Evolutionary conservation across 2,113 vertebrate species (phyloP), one percentile per base, ranked within the genome.

Genomic region (Apistogramma diplotaenia): DNA sequence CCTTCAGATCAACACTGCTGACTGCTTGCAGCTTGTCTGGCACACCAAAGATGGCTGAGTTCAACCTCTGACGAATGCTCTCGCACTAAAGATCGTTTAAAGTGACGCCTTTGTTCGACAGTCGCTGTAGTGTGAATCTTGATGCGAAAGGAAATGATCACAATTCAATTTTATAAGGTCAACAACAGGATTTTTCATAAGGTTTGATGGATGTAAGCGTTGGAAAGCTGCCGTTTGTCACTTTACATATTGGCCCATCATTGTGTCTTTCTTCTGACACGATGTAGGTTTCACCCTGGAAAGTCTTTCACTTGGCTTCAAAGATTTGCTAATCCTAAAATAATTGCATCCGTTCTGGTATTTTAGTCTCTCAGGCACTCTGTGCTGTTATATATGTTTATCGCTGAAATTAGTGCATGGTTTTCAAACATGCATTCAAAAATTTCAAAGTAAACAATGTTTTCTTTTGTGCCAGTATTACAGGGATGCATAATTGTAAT

Each of bases 1-100:
- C 37, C 59, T 72, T 79, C 70, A 81, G 37, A 81, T 85, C 76
- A 60, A 80, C 86, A 73, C 62, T 56, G 16, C 78, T 43, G 55
- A 86, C 59, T 19, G 35, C 8, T 29, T 53, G 54, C 81, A 40
- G 74, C 74, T 67, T 10, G 35, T 58, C 76, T 16, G 76, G 37
- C 55, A 16, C 21, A 2, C 51, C 6, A 58, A 55, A 49, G 60
- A 21, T 16, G 56, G 27, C 74, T 35, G 2, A 7, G 53, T 8
- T 2, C 11, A 2, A 7, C 6, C 19, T 71, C 49, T 37, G 9
- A 49, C 15, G 2, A 49, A 49, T 0, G 18, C 31, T 53, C 67
- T 8, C 21, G 6, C 21, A 15, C 27, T 74, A 2, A 29, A 84
- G 54, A 40, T 13, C 27, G 10, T 70, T 49, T 49, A 49, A 49